Conservation (phyloP, 1,140 invertebrate species). For the Drosophila azteca region DNA sequence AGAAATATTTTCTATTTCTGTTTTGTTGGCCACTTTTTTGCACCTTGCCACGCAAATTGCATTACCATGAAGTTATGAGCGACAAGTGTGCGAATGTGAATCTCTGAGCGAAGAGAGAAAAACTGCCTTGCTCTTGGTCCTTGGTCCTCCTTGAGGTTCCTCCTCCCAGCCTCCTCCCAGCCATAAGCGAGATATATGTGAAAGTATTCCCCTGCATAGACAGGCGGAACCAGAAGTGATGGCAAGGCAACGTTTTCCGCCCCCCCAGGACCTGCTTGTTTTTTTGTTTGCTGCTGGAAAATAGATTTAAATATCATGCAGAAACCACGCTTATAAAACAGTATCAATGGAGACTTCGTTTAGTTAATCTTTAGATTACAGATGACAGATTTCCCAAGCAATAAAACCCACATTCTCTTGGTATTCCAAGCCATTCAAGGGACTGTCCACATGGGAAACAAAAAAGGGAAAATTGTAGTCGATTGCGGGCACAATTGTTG, state of each 20-base stretch:
- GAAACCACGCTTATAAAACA: no score
- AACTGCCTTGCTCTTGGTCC: background rate
- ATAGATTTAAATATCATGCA: no score
- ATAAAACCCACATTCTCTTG: background rate
- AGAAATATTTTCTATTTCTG: slow-evolving; percentile 67
- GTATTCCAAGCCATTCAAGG: background rate
- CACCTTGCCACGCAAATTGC: slow-evolving; percentile 67
- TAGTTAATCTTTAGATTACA: no score
- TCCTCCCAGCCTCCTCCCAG: no score
- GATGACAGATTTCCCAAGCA: no score
- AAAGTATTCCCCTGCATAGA: slow-evolving; percentile 20
- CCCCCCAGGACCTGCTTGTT: background rate
- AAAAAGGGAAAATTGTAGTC: slow-evolving; percentile 45
- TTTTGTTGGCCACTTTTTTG: slow-evolving; percentile 53
- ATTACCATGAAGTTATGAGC: slow-evolving; percentile 75
- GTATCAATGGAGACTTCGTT: no score
- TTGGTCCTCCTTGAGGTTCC: no score
- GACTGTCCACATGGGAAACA: slow-evolving; percentile 1
- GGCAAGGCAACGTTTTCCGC: slow-evolving; percentile 13
- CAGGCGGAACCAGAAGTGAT: slow-evolving; percentile 43
- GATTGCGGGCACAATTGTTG: slow-evolving; percentile 42
- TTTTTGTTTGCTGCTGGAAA: no score
- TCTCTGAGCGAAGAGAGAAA: slow-evolving; percentile 34
- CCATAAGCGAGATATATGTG: slow-evolving; percentile 47
- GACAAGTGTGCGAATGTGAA: slow-evolving; percentile 78